These are phyloP conservation scores for Cephus pulcher DNA, from an alignment of 2,888 invertebrate genomes.

Conservation along the genomic window DNA sequence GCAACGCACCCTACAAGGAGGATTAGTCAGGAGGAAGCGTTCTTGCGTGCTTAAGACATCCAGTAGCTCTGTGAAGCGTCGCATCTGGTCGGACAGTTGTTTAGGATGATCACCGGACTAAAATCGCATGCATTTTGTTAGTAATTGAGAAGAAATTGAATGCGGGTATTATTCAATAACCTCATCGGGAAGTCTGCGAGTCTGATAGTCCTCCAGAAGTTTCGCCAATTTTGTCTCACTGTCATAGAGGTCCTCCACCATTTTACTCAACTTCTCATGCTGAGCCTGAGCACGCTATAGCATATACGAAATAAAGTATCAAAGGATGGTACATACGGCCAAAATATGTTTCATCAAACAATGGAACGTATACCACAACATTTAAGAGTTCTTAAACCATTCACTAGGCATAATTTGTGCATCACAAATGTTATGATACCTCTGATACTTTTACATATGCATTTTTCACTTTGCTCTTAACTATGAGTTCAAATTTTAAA, in stretches of 20 bases:
- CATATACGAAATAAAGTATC: constrained; percentile 21
- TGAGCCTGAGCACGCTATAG: constrained; percentile 63
- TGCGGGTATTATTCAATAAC: constrained; percentile 37
- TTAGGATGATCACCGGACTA: constrained; percentile 69
- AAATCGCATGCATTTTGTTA: constrained; percentile 39
- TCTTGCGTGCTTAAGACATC: constrained; percentile 49
- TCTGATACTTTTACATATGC: not conserved
- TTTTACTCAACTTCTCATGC: constrained; percentile 73
- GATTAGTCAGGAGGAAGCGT: constrained; percentile 43
- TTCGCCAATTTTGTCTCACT: constrained; percentile 76
- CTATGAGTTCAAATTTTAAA: not conserved
- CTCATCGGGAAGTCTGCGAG: constrained; percentile 51
- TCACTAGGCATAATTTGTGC: not conserved
- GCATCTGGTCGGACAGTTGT: constrained; percentile 65
- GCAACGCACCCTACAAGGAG: constrained; percentile 47
- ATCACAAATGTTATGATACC: not conserved
- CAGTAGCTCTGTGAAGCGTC: constrained; percentile 47
- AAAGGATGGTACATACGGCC: not conserved
- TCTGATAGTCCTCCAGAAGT: constrained; percentile 68
- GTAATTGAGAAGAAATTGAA: constrained; percentile 15
- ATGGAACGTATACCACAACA: constrained; percentile 12
- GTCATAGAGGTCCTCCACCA: constrained; percentile 77
- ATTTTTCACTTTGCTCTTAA: not conserved
- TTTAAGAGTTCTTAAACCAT: not conserved
- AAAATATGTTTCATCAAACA: not conserved